Evolutionary conservation across 2,113 vertebrate genomes (phyloP).

Genomic region (Pomatorhinus ruficollis): DNA sequence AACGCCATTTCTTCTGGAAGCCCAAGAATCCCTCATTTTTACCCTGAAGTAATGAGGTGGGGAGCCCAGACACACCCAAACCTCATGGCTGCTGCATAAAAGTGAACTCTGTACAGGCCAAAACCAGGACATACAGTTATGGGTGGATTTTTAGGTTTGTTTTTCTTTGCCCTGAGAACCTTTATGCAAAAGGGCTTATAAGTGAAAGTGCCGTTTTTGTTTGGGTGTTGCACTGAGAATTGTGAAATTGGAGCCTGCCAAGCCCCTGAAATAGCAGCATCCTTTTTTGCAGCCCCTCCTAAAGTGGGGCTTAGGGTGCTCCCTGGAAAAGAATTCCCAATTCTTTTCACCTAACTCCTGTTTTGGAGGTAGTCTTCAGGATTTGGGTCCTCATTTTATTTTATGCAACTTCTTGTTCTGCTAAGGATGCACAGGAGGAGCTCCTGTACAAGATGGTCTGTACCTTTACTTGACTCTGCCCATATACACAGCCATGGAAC

Average conservation of each 20-base stretch:
- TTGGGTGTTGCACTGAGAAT: background rate
- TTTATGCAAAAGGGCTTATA: background rate
- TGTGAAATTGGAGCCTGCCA: background rate
- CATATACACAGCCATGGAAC: fast-evolving
- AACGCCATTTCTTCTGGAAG: background rate
- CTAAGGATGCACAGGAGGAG: fast-evolving
- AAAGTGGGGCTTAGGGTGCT: fast-evolving
- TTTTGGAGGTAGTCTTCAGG: background rate
- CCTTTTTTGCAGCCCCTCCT: fast-evolving
- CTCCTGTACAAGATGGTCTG: background rate
- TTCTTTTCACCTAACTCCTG: background rate
- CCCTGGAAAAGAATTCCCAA: too few species aligned
- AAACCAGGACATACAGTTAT: background rate
- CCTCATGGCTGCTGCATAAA: background rate
- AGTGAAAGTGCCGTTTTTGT: background rate
- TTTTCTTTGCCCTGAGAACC: background rate
- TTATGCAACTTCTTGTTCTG: background rate
- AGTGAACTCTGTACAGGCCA: background rate
- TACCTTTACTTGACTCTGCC: background rate
- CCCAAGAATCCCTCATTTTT: background rate
- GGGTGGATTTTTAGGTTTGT: background rate
- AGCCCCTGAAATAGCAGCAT: fast-evolving
- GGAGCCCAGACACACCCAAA: background rate
- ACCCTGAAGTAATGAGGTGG: background rate
- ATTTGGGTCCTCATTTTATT: background rate